Percentiles rank a stretch among this genome's conserved stretches.
phyloP scores from a whole-genome alignment of 2,113 vertebrate genomes.

The Melanotaenia duboulayi region DNA sequence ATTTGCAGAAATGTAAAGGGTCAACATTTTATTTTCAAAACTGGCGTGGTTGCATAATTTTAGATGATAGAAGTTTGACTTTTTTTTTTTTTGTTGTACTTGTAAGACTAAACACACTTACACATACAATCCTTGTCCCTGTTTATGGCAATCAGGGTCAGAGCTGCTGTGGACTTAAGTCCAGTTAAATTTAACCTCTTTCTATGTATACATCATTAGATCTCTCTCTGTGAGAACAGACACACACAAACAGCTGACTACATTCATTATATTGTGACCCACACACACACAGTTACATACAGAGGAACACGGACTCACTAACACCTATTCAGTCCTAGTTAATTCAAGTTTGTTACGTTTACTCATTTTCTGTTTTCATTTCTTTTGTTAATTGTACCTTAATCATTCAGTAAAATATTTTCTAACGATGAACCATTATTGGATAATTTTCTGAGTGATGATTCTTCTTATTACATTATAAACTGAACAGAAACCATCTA shows the following conservation, averaged over 20 bases:
- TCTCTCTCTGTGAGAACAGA: background rate
- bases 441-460: no score
- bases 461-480: no score
- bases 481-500: no score
- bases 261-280: slow-evolving; percentile 15
- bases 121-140: background rate
- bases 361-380: background rate
- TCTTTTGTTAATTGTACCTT: background rate
- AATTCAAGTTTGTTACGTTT: background rate
- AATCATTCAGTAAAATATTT: background rate
- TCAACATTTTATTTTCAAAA: no score
- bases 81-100: no score
- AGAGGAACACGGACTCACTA: background rate
- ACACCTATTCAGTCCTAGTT: background rate
- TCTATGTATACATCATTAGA: slow-evolving; percentile 1
- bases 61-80: no score
- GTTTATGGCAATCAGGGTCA: slow-evolving; percentile 1
- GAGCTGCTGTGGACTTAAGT: background rate
- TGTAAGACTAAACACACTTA: background rate
- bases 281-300: background rate
- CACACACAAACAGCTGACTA: background rate
- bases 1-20: no score
- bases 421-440: no score
- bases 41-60: no score
- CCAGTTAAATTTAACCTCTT: slow-evolving; percentile 31